Evolutionary conservation across 2,888 invertebrate genomes (phyloP), one percentile per base, ranked within the genome.

Genomic region (Lampropteryx suffumata): DNA sequence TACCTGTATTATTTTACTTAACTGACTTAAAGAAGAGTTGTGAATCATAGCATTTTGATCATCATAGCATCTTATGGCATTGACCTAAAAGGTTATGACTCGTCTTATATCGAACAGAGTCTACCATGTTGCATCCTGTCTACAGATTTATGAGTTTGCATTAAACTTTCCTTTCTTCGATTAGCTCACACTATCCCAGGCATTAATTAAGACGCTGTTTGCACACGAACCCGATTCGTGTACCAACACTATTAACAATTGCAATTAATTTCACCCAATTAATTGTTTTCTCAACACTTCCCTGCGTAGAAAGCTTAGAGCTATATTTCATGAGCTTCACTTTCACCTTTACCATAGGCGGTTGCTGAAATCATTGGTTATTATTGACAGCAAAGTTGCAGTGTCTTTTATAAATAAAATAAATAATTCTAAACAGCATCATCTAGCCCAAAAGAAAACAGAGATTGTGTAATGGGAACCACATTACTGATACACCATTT

Each of bases 311-410:
- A 79, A 80, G 75, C 67, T 64, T 44, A 57, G 59, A 35, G 70
- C 61, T 69, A 80, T 82, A 79, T 79, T 76, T 82, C 79, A 80
- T 71, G 56, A 65, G 62, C 28, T 41, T 43, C 35, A 14, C 37
- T 37, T 24, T 24, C 24, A 24, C 24, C 24, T 5, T 1, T 24
- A 7, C 24, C 7, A 24, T 3, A 7, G 24, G 24, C 24, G 24
- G 24, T 6, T 24, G 7, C 7, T 24, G 24, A 7, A 24, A 24
- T 7, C 24, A 24, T 24, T 24, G 24, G 4, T 24, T 24, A 24
- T 21, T 7, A 7, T 24, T 24, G 24, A 5, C 24, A 24, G 24
- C 7, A 24, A 24, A 6, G 24, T 24, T 1, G 17, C 17, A 2
- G 17, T 17, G 3, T 17, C 17, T 4, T 17, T 17, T 4, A 2